Percentiles rank a stretch among this genome's conserved stretches.
Evolutionary conservation across 1,140 invertebrate genomes (phyloP).

Genomic region (Trigoniulus corallinus): DNA sequence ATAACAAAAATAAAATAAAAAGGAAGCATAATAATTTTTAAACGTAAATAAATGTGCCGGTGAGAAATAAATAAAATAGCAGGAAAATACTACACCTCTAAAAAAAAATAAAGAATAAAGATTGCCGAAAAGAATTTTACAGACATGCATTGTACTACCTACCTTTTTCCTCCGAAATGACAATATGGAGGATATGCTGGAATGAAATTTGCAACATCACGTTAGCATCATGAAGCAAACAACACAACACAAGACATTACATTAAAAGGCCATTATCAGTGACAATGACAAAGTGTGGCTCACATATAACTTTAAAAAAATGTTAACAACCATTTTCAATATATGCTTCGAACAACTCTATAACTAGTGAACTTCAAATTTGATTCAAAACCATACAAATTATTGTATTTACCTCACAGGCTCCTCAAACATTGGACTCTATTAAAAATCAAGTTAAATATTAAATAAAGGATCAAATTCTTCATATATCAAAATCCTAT

Average conservation of each 20-base stretch:
- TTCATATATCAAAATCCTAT: neutral
- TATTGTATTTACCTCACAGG: neutral
- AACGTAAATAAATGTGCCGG: neutral
- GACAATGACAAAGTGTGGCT: neutral
- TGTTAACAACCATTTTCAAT: neutral
- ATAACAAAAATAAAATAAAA: slow-evolving; percentile 1
- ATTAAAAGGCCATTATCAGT: neutral
- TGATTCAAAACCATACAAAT: no score
- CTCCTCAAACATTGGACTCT: neutral
- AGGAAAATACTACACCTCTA: neutral
- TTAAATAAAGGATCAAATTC: neutral
- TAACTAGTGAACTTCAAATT: no score
- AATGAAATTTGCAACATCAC: neutral
- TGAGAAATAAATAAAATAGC: neutral
- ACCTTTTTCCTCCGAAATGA: slow-evolving; percentile 6
- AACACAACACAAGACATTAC: neutral
- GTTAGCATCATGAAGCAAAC: neutral
- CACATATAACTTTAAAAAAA: neutral
- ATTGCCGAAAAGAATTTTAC: neutral
- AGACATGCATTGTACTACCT: neutral
- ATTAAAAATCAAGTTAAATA: neutral
- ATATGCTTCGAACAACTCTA: neutral
- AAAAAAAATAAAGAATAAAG: neutral
- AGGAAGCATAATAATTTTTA: neutral
- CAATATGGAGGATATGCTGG: slow-evolving; percentile 5